Conservation (phyloP, 2,888 invertebrate genomes). For the Blera fallax region DNA sequence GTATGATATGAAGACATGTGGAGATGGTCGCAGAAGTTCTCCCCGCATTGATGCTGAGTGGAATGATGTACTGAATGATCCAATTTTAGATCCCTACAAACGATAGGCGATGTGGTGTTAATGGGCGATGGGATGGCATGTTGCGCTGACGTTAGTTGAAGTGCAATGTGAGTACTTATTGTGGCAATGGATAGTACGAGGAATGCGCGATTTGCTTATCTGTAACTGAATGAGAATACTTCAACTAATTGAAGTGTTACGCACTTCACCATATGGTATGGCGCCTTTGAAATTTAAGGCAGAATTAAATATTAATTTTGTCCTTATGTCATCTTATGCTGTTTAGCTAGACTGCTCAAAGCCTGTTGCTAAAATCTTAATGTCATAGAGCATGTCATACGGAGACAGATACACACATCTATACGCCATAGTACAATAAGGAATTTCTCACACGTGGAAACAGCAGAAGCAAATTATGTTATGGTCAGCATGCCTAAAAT, state of each 20-base stretch:
- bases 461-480: no score
- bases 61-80: slow-evolving; percentile 23
- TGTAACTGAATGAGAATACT: slow-evolving; percentile 3
- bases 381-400: no score
- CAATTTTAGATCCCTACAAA: slow-evolving; percentile 49
- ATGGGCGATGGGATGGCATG: slow-evolving; percentile 27
- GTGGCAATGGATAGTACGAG: slow-evolving; percentile 19
- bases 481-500: no score
- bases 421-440: no score
- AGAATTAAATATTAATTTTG: slow-evolving; percentile 2
- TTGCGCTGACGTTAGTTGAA: slow-evolving; percentile 20
- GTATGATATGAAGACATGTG: slow-evolving; percentile 19
- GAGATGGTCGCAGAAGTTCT: background rate
- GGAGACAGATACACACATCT: no score
- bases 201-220: slow-evolving; percentile 27
- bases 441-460: no score
- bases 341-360: no score
- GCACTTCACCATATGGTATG: slow-evolving; percentile 9
- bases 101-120: slow-evolving; percentile 45
- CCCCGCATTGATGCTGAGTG: background rate
- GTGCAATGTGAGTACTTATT: slow-evolving; percentile 40
- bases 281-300: slow-evolving; percentile 25
- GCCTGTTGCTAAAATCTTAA: no score
- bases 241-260: slow-evolving; percentile 32
- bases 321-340: no score